phyloP scores from a whole-genome alignment of 92 coral and sea anemone genomes.

The Galaxea fascicularis region DNA sequence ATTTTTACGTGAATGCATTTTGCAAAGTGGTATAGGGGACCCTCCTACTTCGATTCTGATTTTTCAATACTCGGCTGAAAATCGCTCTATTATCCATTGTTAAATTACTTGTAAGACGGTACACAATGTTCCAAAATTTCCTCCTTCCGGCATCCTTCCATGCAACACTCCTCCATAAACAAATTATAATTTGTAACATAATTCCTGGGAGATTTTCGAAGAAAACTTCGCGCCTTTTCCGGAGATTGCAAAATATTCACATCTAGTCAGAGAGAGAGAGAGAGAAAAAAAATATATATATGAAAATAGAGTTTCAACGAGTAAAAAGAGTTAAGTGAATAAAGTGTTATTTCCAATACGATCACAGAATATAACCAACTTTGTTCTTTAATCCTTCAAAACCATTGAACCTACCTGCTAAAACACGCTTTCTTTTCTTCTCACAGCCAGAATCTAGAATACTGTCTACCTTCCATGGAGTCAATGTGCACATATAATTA shows the following conservation, averaged over 20 bases:
- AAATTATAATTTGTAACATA: slow-evolving; percentile 20
- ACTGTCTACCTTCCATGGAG: neutral
- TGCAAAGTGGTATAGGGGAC: no score
- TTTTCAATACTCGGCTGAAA: no score
- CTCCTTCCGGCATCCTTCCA: slow-evolving; percentile 27
- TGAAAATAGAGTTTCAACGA: neutral
- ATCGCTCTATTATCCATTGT: neutral
- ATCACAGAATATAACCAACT: neutral
- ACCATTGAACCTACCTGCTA: slow-evolving; percentile 7
- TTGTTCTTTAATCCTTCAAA: no score
- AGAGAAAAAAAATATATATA: neutral
- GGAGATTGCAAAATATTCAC: slow-evolving; percentile 16
- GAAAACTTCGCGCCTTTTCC: slow-evolving; percentile 33
- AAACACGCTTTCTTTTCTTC: slow-evolving; percentile 20
- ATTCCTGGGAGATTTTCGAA: neutral
- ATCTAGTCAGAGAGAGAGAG: neutral
- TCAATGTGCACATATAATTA: neutral
- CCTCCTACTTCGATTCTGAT: no score
- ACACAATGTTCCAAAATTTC: slow-evolving; percentile 44
- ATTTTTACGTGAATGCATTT: no score
- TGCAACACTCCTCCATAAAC: slow-evolving; percentile 48
- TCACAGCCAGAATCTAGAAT: neutral
- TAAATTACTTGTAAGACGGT: neutral
- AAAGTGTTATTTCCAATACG: neutral
- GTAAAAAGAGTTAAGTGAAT: neutral